phyloP scores from a whole-genome alignment of 2,797 vertebrate species.

The Columba guinea region DNA sequence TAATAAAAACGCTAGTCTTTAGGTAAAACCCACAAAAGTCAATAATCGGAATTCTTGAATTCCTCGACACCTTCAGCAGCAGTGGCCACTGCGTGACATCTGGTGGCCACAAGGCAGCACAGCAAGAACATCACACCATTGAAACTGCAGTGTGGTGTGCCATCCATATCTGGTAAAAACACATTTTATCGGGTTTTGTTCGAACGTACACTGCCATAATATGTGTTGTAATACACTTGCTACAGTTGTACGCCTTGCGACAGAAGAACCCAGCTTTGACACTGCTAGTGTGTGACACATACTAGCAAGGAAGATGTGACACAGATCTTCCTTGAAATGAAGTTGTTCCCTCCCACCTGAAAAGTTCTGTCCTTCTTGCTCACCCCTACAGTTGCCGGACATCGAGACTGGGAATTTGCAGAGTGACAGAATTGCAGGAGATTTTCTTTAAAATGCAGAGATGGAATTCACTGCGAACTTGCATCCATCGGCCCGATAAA shows the following conservation, averaged over 20 bases:
- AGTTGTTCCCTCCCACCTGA: rapidly evolving
- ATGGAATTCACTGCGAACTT: neutral
- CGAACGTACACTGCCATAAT: rapidly evolving
- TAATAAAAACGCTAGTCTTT: neutral
- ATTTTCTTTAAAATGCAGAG: neutral
- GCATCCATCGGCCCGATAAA: neutral
- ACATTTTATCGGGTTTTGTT: rapidly evolving
- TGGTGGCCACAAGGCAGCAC: neutral
- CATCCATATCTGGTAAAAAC: rapidly evolving
- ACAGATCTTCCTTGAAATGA: neutral
- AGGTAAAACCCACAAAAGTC: neutral
- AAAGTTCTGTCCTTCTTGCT: neutral
- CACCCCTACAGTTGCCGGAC: rapidly evolving
- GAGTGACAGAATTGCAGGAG: rapidly evolving
- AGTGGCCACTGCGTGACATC: neutral
- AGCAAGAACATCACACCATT: neutral
- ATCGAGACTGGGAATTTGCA: neutral
- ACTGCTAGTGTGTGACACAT: neutral
- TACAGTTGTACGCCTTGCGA: neutral
- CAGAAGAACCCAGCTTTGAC: neutral
- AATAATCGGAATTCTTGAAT: neutral
- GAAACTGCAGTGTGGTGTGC: rapidly evolving
- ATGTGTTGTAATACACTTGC: rapidly evolving
- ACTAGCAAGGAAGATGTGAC: neutral
- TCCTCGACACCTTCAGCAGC: neutral